Conservation (phyloP, 2,888 invertebrate genomes). For the Anthrax anthrax region DNA sequence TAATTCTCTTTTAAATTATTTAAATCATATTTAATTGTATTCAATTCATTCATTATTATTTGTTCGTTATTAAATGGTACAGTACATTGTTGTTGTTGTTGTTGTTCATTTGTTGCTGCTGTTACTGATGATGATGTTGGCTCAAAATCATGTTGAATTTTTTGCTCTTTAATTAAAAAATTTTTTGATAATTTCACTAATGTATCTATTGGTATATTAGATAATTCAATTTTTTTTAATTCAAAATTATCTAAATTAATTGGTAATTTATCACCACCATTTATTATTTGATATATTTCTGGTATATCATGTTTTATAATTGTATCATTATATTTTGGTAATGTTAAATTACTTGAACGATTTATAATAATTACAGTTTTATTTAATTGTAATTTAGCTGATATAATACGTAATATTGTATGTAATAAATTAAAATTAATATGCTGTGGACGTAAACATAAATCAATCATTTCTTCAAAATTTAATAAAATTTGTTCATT, state of each 20-base stretch:
- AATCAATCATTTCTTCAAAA: background rate
- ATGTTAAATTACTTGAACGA: background rate
- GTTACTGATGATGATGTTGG: no score
- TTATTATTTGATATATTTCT: background rate
- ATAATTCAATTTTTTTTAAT: background rate
- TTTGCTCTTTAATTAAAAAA: no score
- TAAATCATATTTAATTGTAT: background rate
- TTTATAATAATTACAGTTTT: background rate
- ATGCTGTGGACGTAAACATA: background rate
- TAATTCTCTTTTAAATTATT: background rate
- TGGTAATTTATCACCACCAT: background rate
- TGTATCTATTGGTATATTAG: background rate
- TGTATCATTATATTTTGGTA: background rate
- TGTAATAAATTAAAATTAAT: background rate
- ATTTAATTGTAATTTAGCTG: background rate
- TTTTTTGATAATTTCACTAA: background rate
- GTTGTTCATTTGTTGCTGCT: no score
- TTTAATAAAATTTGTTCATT: no score
- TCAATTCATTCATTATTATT: background rate
- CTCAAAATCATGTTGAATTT: no score
- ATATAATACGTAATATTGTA: background rate
- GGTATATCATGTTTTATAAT: background rate
- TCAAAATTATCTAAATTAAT: background rate
- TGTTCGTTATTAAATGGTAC: no score
- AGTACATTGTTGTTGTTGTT: background rate